A percentile compares a stretch with the other conserved stretches of the same genome.
Evolutionary conservation across 2,797 vertebrate genomes (phyloP).

Genomic region (Pseudopleuronectes americanus): DNA sequence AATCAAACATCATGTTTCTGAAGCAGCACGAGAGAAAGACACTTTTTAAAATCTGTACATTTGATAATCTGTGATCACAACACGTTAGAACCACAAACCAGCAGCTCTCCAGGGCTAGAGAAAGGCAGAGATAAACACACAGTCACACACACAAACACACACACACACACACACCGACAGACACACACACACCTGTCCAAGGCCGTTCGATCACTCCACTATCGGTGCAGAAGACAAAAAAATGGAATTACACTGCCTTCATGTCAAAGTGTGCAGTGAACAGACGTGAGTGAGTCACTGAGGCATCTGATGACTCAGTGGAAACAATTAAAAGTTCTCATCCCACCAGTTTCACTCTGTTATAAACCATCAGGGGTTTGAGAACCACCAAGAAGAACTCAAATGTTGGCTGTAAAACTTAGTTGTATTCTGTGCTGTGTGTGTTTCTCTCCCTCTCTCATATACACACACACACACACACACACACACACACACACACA

Average conservation of each 20-base stretch:
- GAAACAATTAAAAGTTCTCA: neutral
- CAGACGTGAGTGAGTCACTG: constrained; percentile 3
- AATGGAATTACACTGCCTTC: too few species aligned
- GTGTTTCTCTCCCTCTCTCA: too few species aligned
- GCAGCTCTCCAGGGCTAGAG: constrained; percentile 70
- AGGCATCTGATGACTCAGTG: neutral
- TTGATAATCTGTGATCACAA: constrained; percentile 25
- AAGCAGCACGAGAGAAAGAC: constrained; percentile 15
- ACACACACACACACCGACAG: neutral
- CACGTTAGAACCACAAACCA: constrained; percentile 39
- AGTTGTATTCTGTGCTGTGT: too few species aligned
- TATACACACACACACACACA: too few species aligned
- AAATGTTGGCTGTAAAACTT: too few species aligned
- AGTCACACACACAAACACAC: constrained; percentile 21
- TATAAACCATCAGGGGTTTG: too few species aligned
- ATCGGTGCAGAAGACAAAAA: too few species aligned
- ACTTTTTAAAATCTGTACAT: constrained; percentile 19
- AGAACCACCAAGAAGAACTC: neutral
- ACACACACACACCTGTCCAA: too few species aligned
- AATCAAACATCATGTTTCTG: constrained; percentile 13
- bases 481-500: too few species aligned
- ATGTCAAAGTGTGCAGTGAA: neutral
- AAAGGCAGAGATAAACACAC: constrained; percentile 23
- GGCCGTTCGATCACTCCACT: too few species aligned
- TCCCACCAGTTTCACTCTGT: too few species aligned